Conservation (phyloP, 2,797 vertebrate species). For the Chloroceryle amazona region DNA sequence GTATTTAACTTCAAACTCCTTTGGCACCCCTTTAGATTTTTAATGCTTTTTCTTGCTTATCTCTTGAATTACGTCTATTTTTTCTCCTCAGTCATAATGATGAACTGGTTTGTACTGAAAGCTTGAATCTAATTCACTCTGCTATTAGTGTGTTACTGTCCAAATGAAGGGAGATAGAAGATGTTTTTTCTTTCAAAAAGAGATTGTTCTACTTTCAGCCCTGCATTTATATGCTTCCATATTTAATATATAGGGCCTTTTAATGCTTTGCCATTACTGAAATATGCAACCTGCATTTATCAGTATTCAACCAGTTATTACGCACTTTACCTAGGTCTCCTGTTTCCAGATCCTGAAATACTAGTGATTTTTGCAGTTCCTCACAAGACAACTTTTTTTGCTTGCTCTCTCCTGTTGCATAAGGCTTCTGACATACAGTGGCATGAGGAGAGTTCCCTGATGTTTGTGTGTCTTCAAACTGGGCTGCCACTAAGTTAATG, state of each 20-base stretch:
- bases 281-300: background rate
- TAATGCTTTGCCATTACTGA: background rate
- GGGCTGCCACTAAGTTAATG: background rate
- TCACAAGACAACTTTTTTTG: background rate
- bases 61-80: background rate
- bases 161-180: background rate
- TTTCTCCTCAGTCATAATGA: background rate
- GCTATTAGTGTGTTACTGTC: background rate
- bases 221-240: background rate
- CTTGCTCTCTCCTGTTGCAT: background rate
- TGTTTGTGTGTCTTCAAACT: background rate
- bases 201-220: background rate
- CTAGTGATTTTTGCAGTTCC: background rate
- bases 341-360: background rate
- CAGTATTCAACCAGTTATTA: background rate
- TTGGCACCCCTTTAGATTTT: background rate
- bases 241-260: background rate
- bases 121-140: background rate
- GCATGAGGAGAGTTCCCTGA: background rate
- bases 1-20: background rate
- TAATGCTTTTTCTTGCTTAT: background rate
- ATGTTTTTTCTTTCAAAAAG: background rate
- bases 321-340: background rate
- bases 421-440: background rate
- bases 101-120: background rate